Evolutionary conservation across 2,113 vertebrate species (phyloP), one percentile per base, ranked within the genome.

Genomic region (Zapus hudsonius): DNA sequence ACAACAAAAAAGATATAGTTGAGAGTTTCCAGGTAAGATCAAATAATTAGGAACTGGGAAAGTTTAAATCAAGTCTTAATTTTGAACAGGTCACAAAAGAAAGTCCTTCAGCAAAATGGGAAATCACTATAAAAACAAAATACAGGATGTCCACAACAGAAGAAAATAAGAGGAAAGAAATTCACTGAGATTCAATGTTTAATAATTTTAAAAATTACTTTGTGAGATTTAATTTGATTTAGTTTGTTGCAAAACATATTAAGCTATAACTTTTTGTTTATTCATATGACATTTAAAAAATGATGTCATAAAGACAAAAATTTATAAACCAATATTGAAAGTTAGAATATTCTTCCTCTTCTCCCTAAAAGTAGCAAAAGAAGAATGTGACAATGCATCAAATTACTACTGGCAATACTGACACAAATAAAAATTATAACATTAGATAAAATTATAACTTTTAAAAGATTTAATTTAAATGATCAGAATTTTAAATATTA

Each of bases 71-170:
- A 95, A 61, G 84, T 86, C 27, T 92, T 89, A 38, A 55, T 66
- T 92, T 31, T 38, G 70, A 81, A 76, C 74, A 91, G 93, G 40
- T 96, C 93, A 85, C 84, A 95, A 95, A 95, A 72, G 81, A 91
- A 84, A 92, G 70, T 92, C 91, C 92, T 95, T 47, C 40, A 96
- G 73, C 27, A 38, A 97, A 95, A 93, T 81, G 75, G 69, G n/a
- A 33, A 79, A 70, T 66, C 16, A 44, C 25, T 80, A 57, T 92
- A 88, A 90, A 92, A 95, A 74, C 12, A 92, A 90, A 61, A 89
- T 44, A 59, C 16, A 19, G 40, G 36, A 93, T 89, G 13, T 47
- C 76, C 66, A 94, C 17, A 31, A 55, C 78, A 84, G 88, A 80
- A 78, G 31, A 36, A 20, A 61, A 20, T 42, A 64, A 88, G 20